Conservation (phyloP, 2,888 invertebrate genomes). For the Acronicta psi region DNA sequence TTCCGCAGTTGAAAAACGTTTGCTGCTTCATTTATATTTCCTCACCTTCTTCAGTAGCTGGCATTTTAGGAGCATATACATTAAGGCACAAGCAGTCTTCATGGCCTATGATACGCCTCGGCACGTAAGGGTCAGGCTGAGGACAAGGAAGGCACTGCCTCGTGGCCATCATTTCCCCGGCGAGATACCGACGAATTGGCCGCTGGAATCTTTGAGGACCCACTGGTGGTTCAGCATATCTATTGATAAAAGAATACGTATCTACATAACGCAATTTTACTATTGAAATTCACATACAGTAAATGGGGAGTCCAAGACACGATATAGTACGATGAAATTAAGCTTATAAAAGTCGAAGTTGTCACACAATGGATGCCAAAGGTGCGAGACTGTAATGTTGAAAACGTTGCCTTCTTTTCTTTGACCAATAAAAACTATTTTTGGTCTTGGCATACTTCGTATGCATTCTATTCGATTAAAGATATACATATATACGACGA, state of each 20-base stretch:
- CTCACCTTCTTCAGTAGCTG: slow-evolving; percentile 86
- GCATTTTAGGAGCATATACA: slow-evolving; percentile 93
- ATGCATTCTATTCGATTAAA: too few relatives aligned
- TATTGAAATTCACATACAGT: too few relatives aligned
- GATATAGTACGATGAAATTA: too few relatives aligned
- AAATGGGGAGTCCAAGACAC: too few relatives aligned
- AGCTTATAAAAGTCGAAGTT: too few relatives aligned
- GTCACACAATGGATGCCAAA: too few relatives aligned
- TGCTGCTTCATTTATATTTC: background rate
- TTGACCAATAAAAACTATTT: too few relatives aligned
- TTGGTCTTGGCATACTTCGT: too few relatives aligned
- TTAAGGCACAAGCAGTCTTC: slow-evolving; percentile 94
- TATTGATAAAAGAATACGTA: slow-evolving; percentile 36
- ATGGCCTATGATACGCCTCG: slow-evolving; percentile 73
- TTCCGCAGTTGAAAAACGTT: too few relatives aligned
- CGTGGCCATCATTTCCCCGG: slow-evolving; percentile 76
- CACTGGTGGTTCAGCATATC: slow-evolving; percentile 86
- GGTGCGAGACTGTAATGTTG: too few relatives aligned
- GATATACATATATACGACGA: too few relatives aligned
- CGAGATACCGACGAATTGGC: slow-evolving; percentile 77
- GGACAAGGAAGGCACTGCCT: slow-evolving; percentile 77
- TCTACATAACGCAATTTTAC: background rate
- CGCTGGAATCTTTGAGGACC: slow-evolving; percentile 81
- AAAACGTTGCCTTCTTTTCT: too few relatives aligned
- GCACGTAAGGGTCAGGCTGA: slow-evolving; percentile 73